Evolutionary conservation across 2,797 vertebrate genomes (phyloP), one percentile per base, ranked within the genome.

Genomic region (Rhinatrema bivittatum): DNA sequence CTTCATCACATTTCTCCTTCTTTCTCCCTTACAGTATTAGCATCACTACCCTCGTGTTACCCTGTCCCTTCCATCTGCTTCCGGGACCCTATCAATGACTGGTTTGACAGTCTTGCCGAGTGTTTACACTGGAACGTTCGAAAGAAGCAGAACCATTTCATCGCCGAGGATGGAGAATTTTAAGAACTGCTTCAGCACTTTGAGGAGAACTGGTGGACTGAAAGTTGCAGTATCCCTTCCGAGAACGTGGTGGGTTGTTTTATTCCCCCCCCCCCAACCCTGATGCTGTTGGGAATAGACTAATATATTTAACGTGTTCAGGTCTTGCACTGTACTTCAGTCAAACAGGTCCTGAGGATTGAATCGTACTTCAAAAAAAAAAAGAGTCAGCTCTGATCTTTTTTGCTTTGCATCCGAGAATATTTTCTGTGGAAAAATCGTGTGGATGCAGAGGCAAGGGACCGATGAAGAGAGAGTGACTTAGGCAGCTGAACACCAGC

Each of bases 21-120:
- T 32, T 7, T 5, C 53, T 10, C 72, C 23, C 29, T 37, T 68
- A 8, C 76, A 86, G 85, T 41, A 82, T 87, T 60, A 85, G 72
- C 78, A 87, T 87, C 71, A 87, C 85, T 48, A 87, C 85, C n/a
- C 68, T 87, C 85, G 20, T 84, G 85, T 70, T 87, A 86, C 56
- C 85, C 85, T 2, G 81, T 87, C 7, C 85, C 85, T 32, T 87
- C 82, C 4, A 83, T 87, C 67, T 87, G 85, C 18, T 84, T 79
- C 65, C 79, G 51, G 5, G 79, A 86, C 32, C 85, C 85, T 0
- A 80, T 86, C 39, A 82, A 80, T 5, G 85, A 87, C 70, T 87
- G 85, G 85, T 87, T 87, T 6, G 79, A 87, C 55, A 87, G 85
- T 64, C 47, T 87, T 48, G 85, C 85, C 0, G 65, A 86, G 60